Conservation (phyloP, 1,140 invertebrate genomes). For the Habropoda laboriosa region DNA sequence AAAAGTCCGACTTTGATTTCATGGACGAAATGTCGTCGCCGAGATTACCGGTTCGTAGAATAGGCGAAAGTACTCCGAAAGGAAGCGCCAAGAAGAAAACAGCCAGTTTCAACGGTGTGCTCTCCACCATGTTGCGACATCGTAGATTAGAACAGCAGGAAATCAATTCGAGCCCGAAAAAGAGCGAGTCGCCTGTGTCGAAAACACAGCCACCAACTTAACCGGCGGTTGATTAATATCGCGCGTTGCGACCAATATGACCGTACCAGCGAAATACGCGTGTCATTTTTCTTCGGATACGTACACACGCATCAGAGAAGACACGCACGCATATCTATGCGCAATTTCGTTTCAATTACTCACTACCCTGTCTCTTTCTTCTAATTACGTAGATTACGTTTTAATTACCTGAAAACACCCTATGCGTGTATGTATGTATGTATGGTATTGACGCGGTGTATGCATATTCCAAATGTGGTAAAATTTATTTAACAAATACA, state of each 20-base stretch:
- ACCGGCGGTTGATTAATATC: no score
- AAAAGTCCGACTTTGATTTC: constrained; percentile 88
- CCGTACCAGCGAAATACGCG: no score
- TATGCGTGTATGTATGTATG: background rate
- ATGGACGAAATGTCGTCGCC: constrained; percentile 88
- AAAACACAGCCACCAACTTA: constrained; percentile 67
- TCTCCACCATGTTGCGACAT: constrained; percentile 88
- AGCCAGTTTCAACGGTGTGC: constrained; percentile 87
- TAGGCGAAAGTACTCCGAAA: constrained; percentile 85
- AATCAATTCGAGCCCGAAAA: constrained; percentile 77
- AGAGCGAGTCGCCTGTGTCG: constrained; percentile 73
- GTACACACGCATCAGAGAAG: no score
- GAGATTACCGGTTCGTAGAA: constrained; percentile 84
- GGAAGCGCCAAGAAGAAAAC: constrained; percentile 90
- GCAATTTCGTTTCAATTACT: no score
- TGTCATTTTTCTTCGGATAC: no score
- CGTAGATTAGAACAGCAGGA: constrained; percentile 84
- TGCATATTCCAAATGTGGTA: no score
- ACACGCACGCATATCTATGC: no score
- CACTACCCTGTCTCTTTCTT: no score
- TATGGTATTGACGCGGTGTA: no score
- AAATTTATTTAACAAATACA: constrained; percentile 2
- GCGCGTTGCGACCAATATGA: no score
- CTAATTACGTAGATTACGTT: no score
- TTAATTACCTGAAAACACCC: no score